Conservation (phyloP, 2,797 vertebrate genomes). For the Catamblyrhynchus diadema region DNA sequence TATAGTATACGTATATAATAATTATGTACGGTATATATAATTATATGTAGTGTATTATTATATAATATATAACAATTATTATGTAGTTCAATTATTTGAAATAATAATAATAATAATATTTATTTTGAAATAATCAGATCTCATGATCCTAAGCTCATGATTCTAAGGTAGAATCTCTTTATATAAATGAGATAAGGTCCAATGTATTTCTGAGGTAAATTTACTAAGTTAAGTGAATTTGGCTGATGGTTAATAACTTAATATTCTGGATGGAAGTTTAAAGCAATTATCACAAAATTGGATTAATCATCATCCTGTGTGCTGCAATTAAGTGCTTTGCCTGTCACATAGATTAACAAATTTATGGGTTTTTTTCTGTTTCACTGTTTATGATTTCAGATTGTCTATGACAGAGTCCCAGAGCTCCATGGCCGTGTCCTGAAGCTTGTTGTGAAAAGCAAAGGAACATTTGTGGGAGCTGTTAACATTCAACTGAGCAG, state of each 20-base stretch:
- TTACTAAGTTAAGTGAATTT: background rate
- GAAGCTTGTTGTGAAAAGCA: slow-evolving; percentile 85
- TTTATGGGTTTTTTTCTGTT: background rate
- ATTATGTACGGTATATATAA: background rate
- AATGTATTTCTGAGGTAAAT: background rate
- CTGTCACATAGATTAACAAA: background rate
- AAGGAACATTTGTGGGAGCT: slow-evolving; percentile 77
- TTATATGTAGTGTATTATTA: background rate
- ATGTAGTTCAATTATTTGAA: background rate
- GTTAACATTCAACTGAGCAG: slow-evolving; percentile 78
- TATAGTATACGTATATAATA: background rate
- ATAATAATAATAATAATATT: background rate
- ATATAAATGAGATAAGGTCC: background rate
- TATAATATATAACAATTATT: background rate
- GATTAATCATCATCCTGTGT: background rate
- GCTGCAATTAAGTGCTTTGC: background rate
- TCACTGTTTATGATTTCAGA: slow-evolving; percentile 60
- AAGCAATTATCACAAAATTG: background rate
- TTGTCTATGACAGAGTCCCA: slow-evolving; percentile 75
- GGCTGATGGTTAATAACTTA: background rate
- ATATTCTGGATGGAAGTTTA: background rate
- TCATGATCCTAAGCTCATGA: background rate
- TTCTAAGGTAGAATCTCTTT: background rate
- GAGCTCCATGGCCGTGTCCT: slow-evolving; percentile 75
- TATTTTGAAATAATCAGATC: background rate